These are phyloP conservation scores for Typhlichthys subterraneus DNA, from an alignment of 2,797 vertebrate species.

Conservation along the genomic window DNA sequence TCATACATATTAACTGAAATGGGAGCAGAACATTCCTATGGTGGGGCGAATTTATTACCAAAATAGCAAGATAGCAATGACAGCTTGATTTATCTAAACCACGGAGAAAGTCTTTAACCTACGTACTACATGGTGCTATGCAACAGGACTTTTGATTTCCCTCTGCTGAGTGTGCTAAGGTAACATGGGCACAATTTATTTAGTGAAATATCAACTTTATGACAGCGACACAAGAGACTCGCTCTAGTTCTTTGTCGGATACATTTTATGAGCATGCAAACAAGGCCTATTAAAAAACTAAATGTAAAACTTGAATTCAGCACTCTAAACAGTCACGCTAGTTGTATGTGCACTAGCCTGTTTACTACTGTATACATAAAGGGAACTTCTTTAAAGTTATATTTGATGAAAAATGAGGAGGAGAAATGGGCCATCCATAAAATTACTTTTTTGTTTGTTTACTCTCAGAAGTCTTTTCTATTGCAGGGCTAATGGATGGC, in stretches of 20 bases:
- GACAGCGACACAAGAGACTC: slow-evolving; percentile 57
- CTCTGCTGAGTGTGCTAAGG: slow-evolving; percentile 53
- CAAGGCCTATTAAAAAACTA: slow-evolving; percentile 49
- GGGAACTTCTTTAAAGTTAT: slow-evolving; percentile 32
- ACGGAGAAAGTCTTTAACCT: slow-evolving; percentile 55
- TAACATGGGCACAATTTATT: slow-evolving; percentile 69
- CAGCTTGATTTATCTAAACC: slow-evolving; percentile 61
- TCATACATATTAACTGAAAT: slow-evolving; percentile 19
- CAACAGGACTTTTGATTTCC: slow-evolving; percentile 68
- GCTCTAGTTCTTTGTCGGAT: slow-evolving; percentile 48
- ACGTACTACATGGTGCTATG: slow-evolving; percentile 63
- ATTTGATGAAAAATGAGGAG: slow-evolving; percentile 20
- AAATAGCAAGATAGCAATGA: slow-evolving; percentile 47
- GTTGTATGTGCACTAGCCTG: slow-evolving; percentile 6
- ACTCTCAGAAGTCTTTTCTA: slow-evolving; percentile 58
- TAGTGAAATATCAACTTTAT: slow-evolving; percentile 68
- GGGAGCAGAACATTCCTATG: slow-evolving; percentile 40
- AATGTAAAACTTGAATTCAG: too few species aligned
- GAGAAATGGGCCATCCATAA: slow-evolving; percentile 55
- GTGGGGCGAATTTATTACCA: slow-evolving; percentile 50
- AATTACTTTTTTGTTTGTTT: slow-evolving; percentile 59
- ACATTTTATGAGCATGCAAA: slow-evolving; percentile 49
- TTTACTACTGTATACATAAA: slow-evolving; percentile 30
- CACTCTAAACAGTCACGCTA: too few species aligned
- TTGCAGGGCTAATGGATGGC: slow-evolving; percentile 64